Percentiles rank a stretch among this genome's conserved stretches.
Conservation (phyloP, 2,888 invertebrate genomes). For the Gari tellinella region DNA sequence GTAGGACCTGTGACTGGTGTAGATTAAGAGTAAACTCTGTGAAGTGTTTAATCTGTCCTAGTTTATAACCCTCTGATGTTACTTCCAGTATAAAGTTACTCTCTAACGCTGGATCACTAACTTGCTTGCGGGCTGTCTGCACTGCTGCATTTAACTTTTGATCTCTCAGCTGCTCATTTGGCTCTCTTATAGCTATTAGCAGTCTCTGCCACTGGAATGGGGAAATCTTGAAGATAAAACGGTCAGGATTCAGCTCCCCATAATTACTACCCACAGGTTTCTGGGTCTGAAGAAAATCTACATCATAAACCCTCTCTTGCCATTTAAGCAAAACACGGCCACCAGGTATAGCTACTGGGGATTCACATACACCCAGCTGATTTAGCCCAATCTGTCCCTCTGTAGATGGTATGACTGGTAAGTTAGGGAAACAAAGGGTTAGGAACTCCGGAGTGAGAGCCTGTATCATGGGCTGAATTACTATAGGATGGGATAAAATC, state of each 20-base stretch:
- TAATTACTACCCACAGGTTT: slow-evolving; percentile 22
- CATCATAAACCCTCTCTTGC: slow-evolving; percentile 77
- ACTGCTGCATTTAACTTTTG: slow-evolving; percentile 62
- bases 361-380: slow-evolving; percentile 63
- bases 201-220: slow-evolving; percentile 76
- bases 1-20: slow-evolving; percentile 62
- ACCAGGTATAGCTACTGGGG: slow-evolving; percentile 40
- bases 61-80: slow-evolving; percentile 62
- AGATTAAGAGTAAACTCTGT: slow-evolving; percentile 57
- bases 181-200: slow-evolving; percentile 71
- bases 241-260: slow-evolving; percentile 68
- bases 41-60: slow-evolving; percentile 50
- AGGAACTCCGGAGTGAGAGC: slow-evolving; percentile 60
- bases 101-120: slow-evolving; percentile 46
- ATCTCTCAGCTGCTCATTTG: slow-evolving; percentile 50
- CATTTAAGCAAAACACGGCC: slow-evolving; percentile 67
- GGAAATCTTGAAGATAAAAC: slow-evolving; percentile 71
- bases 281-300: slow-evolving; percentile 19
- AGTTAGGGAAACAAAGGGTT: slow-evolving; percentile 61
- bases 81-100: slow-evolving; percentile 62
- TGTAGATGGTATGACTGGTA: slow-evolving; percentile 46
- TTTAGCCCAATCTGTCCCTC: slow-evolving; percentile 54
- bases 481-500: slow-evolving; percentile 66
- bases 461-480: slow-evolving; percentile 72
- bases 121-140: slow-evolving; percentile 57